phyloP scores from a whole-genome alignment of 2,888 invertebrate species.

The Ommatoiulus sabulosus region DNA sequence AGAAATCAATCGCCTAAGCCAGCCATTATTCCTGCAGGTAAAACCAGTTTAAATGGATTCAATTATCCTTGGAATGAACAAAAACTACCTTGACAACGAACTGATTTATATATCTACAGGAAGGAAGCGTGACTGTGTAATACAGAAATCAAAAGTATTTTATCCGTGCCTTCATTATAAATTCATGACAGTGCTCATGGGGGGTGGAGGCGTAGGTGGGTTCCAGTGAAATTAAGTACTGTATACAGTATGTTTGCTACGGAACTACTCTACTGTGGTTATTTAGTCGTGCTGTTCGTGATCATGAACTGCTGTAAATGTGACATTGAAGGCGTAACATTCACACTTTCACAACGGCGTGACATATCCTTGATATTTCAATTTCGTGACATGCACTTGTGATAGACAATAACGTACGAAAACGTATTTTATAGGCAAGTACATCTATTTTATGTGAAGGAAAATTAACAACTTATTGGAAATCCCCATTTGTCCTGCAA shows the following conservation, averaged over 20 bases:
- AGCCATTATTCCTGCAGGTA: not conserved
- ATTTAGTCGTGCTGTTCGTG: not conserved
- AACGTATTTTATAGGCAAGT: too few relatives aligned
- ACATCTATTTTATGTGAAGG: too few relatives aligned
- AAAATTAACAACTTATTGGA: too few relatives aligned
- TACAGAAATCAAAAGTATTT: slow-evolving; percentile 5
- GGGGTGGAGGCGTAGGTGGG: not conserved
- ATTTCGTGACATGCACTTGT: not conserved
- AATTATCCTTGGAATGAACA: slow-evolving; percentile 28
- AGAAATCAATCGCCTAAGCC: slow-evolving; percentile 16
- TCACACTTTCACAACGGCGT: not conserved
- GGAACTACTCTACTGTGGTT: not conserved
- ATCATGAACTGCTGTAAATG: not conserved
- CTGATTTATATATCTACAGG: not conserved
- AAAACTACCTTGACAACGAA: slow-evolving; percentile 22
- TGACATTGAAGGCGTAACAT: not conserved
- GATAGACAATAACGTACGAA: too few relatives aligned
- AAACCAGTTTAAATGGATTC: not conserved
- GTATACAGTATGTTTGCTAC: not conserved
- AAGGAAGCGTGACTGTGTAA: slow-evolving; percentile 28
- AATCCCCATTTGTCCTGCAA: too few relatives aligned
- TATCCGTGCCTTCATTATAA: not conserved
- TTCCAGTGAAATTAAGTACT: not conserved
- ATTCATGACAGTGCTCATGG: not conserved
- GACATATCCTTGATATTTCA: not conserved